Conservation (phyloP, 2,113 vertebrate species). For the Eulacestoma nigropectus region DNA sequence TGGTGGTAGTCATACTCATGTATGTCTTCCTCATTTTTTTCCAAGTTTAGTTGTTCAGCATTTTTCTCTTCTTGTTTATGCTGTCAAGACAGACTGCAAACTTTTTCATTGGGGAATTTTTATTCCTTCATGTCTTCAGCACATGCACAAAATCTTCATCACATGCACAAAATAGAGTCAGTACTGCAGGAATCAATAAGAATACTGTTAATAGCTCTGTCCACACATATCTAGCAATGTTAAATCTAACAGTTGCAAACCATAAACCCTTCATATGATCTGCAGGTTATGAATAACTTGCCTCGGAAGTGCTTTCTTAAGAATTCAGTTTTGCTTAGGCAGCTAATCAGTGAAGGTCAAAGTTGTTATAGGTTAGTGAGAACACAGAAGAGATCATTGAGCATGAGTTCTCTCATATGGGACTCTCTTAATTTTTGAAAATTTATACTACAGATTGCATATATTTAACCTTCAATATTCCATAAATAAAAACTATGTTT, state of each 20-base stretch:
- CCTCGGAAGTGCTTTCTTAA: not conserved
- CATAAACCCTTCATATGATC: not conserved
- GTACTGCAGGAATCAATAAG: not conserved
- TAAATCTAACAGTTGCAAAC: not conserved
- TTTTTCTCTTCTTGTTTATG: not conserved
- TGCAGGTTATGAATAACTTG: not conserved
- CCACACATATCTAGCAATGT: not conserved
- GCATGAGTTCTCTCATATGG: rapidly evolving
- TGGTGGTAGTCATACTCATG: not conserved
- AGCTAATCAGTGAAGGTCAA: not conserved
- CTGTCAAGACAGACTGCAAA: not conserved
- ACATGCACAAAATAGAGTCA: not conserved
- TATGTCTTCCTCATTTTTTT: not conserved
- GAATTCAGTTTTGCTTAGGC: not conserved
- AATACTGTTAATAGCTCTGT: not conserved
- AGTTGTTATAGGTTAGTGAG: not conserved
- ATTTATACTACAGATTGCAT: not conserved
- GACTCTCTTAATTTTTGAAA: not conserved
- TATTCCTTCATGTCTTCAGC: not conserved
- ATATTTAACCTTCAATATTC: not conserved
- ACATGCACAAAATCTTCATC: not conserved
- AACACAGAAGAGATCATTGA: not conserved
- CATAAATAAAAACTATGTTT: not conserved
- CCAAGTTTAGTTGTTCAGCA: not conserved
- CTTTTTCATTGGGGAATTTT: not conserved